These are phyloP conservation scores for Lynx canadensis DNA, from an alignment of 2,113 vertebrate genomes.

Conservation along the genomic window DNA sequence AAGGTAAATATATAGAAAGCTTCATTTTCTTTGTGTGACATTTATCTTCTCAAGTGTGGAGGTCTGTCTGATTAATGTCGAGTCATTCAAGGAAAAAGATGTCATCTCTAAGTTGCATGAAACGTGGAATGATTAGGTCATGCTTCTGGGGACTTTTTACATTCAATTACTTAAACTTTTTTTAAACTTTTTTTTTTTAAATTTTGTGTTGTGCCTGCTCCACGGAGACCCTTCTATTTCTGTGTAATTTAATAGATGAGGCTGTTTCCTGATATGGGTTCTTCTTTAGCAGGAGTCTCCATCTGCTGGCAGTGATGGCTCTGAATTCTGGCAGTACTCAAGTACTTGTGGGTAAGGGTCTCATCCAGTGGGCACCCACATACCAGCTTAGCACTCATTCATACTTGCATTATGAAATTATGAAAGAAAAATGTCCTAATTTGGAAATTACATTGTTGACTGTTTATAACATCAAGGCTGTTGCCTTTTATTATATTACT, in stretches of 20 bases:
- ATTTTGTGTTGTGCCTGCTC: conserved; percentile 29
- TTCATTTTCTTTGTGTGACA: conserved; percentile 74
- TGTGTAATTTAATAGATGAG: not conserved
- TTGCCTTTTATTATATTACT: not conserved
- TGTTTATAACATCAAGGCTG: not conserved
- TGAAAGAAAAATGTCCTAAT: conserved; percentile 32
- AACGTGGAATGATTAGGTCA: conserved; percentile 80
- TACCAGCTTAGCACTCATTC: not conserved
- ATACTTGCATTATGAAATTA: conserved; percentile 16
- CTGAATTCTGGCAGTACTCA: not conserved
- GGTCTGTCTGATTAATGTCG: conserved; percentile 82
- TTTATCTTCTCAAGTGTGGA: conserved; percentile 79
- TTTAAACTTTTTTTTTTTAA: conserved; percentile 61
- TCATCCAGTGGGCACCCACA: not conserved
- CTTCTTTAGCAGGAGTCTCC: conserved; percentile 45
- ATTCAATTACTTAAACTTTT: conserved; percentile 69
- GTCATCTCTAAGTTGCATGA: conserved; percentile 67
- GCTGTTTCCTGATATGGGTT: not conserved
- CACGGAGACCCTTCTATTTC: not conserved
- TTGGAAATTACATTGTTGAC: not conserved
- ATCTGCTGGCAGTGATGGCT: not conserved
- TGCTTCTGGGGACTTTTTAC: conserved; percentile 74
- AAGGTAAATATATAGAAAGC: conserved; percentile 82
- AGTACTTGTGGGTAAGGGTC: not conserved
- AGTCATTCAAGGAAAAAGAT: conserved; percentile 79